Evolutionary conservation across 2,797 vertebrate genomes (phyloP).

Genomic region (Toxotes lorentzi): DNA sequence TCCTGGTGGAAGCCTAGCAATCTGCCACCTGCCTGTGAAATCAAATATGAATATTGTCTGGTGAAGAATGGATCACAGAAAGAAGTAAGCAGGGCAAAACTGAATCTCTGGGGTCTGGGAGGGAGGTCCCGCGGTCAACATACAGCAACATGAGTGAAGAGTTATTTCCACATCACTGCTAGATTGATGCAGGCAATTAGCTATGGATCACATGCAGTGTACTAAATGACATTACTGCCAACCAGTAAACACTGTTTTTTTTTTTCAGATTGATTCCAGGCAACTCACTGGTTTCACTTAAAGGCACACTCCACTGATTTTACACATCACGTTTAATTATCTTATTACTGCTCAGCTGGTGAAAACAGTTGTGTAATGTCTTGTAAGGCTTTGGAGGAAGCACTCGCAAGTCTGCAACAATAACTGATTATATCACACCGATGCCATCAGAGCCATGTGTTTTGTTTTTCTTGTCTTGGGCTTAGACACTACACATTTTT

Average conservation of each 20-base stretch:
- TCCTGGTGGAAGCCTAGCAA: conserved; percentile 39
- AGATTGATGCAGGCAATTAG: background rate
- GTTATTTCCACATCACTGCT: background rate
- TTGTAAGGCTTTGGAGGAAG: background rate
- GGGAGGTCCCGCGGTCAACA: background rate
- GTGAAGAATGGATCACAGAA: fast-evolving
- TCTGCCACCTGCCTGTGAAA: background rate
- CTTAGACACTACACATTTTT: background rate
- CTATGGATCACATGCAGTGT: background rate
- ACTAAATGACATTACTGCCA: background rate
- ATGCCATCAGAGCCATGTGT: background rate
- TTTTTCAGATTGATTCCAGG: background rate
- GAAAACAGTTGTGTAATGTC: background rate
- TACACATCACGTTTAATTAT: too few relatives aligned
- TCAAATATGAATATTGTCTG: fast-evolving
- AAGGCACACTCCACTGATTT: too few relatives aligned
- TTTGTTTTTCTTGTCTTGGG: background rate
- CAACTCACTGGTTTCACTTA: background rate
- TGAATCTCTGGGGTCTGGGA: background rate
- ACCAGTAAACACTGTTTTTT: background rate
- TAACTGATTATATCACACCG: background rate
- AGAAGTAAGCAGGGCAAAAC: background rate
- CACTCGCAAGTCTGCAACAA: background rate
- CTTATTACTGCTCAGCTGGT: background rate
- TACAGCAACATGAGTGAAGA: background rate